Percentiles rank a stretch among this genome's conserved stretches.
These are phyloP conservation scores for Actinernus sp. DNA, from an alignment of 92 coral and sea anemone species.

Conservation along the genomic window DNA sequence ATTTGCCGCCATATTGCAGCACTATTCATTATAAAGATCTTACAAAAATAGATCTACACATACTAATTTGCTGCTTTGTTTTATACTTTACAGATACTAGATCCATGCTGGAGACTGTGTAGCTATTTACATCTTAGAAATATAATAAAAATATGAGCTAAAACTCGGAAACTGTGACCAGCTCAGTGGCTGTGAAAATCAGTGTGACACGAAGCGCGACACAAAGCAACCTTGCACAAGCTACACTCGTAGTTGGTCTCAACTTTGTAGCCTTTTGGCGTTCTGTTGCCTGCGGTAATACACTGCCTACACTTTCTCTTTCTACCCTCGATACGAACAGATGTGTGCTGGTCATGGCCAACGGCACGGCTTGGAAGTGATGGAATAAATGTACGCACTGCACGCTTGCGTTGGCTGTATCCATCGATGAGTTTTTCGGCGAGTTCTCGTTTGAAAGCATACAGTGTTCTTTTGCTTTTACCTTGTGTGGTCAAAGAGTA, in stretches of 20 bases:
- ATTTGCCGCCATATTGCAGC: slow-evolving; percentile 23
- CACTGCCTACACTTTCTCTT: slow-evolving; percentile 26
- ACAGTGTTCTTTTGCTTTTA: slow-evolving; percentile 1
- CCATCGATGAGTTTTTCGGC: slow-evolving; percentile 27
- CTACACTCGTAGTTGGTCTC: slow-evolving; percentile 30
- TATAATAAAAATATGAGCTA: neutral
- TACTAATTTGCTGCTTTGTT: neutral
- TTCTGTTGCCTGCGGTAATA: slow-evolving; percentile 19
- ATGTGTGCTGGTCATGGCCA: slow-evolving; percentile 16
- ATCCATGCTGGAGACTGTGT: neutral
- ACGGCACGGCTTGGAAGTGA: slow-evolving; percentile 8
- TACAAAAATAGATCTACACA: neutral
- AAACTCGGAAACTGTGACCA: neutral
- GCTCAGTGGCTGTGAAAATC: neutral
- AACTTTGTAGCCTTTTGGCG: slow-evolving; percentile 34
- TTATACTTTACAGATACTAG: neutral
- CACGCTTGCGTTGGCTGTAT: slow-evolving; percentile 21
- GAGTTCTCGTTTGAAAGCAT: slow-evolving; percentile 8
- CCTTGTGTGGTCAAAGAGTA: slow-evolving; percentile 3
- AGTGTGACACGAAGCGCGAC: slow-evolving; percentile 18
- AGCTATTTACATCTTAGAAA: neutral
- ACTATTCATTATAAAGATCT: no score
- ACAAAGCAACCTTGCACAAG: slow-evolving; percentile 27
- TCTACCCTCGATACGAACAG: slow-evolving; percentile 24
- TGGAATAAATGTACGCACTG: slow-evolving; percentile 7